phyloP scores from a whole-genome alignment of 2,113 vertebrate genomes.

The Pomatorhinus ruficollis region DNA sequence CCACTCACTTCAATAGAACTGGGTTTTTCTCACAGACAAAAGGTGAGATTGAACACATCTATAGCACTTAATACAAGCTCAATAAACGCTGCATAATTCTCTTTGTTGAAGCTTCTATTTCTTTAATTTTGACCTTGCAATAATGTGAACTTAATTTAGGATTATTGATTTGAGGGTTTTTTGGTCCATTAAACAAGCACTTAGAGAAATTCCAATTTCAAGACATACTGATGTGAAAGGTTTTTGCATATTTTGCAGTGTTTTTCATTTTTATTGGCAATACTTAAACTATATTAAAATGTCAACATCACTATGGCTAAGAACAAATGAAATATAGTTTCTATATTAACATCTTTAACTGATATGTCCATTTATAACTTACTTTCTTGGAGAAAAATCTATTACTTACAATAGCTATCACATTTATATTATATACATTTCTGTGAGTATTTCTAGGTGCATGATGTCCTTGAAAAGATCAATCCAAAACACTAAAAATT shows the following conservation, averaged over 20 bases:
- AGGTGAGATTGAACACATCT: not conserved
- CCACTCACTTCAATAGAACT: constrained; percentile 11
- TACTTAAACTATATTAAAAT: not conserved
- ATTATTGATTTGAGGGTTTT: not conserved
- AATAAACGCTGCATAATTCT: not conserved
- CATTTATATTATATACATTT: not conserved
- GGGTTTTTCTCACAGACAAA: constrained; percentile 26
- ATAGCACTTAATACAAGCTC: constrained; percentile 5
- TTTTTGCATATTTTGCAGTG: not conserved
- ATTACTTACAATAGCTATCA: not conserved
- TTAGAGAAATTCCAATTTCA: not conserved
- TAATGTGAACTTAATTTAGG: not conserved
- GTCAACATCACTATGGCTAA: not conserved
- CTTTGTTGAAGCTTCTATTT: not conserved
- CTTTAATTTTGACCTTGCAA: not conserved
- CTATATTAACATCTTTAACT: not conserved
- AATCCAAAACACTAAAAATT: constrained; percentile 49
- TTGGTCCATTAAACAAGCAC: not conserved
- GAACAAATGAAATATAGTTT: not conserved
- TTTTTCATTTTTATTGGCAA: not conserved
- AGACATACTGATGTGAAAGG: not conserved
- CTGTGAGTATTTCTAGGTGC: not conserved
- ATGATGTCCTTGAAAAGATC: constrained; percentile 71
- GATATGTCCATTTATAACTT: not conserved
- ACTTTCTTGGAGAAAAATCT: constrained; percentile 1